A percentile compares a stretch with the other conserved stretches of the same genome.
Conservation (phyloP, 2,113 vertebrate genomes). For the Leptosomus discolor region DNA sequence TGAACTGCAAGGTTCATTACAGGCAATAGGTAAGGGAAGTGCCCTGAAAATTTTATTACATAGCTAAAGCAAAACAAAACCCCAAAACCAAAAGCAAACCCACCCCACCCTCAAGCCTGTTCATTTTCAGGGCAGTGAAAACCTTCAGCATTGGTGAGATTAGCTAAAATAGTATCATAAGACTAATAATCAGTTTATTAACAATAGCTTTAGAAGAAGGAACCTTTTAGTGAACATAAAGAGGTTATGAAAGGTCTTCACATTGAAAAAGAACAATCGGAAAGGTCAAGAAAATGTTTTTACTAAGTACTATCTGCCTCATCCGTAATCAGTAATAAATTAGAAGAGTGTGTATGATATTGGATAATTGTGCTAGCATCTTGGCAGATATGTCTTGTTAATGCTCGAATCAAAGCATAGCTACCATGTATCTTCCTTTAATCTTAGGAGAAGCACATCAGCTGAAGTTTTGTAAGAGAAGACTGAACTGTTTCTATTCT, state of each 20-base stretch:
- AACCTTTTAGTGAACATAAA: background rate
- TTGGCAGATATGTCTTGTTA: background rate
- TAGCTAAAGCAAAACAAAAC: background rate
- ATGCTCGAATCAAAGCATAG: background rate
- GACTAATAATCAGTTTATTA: background rate
- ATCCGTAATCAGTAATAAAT: background rate
- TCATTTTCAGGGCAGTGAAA: background rate
- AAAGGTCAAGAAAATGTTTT: background rate
- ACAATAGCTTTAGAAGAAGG: background rate
- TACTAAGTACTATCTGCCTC: background rate
- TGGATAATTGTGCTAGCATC: background rate
- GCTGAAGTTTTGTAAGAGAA: background rate
- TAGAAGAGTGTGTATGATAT: background rate
- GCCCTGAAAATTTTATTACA: background rate
- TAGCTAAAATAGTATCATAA: background rate
- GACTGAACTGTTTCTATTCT: background rate
- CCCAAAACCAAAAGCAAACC: background rate
- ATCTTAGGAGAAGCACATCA: background rate
- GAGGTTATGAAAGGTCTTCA: background rate
- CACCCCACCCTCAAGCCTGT: background rate
- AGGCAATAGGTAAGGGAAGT: background rate
- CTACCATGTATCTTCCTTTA: background rate
- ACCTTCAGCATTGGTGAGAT: background rate
- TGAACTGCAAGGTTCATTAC: background rate
- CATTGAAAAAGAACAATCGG: background rate